Conservation (phyloP, 92 coral and sea anemone genomes). For the Ricordea florida region DNA sequence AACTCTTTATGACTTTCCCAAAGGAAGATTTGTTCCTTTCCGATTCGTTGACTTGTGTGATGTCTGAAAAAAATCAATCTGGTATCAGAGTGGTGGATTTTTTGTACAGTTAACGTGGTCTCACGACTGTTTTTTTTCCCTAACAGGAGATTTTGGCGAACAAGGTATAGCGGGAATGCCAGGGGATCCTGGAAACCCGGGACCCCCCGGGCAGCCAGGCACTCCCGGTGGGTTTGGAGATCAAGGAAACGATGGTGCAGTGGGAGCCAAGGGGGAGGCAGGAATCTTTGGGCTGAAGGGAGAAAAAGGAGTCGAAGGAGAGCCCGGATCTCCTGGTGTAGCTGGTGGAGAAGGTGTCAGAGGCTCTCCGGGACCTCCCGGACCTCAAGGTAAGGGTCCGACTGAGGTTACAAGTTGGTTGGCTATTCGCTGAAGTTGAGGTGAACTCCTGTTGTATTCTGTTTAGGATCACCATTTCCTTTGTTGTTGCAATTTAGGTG, state of each 20-base stretch:
- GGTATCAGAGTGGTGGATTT: too few species aligned
- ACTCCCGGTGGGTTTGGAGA: conserved; percentile 12
- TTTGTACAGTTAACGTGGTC: too few species aligned
- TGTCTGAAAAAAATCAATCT: too few species aligned
- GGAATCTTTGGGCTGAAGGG: conserved; percentile 50
- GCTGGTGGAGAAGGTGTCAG: conserved; percentile 23
- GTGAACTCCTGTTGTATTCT: not conserved
- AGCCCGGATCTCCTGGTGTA: conserved; percentile 39
- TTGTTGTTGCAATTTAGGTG: not conserved
- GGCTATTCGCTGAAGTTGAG: too few species aligned
- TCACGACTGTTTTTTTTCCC: not conserved
- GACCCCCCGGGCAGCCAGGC: conserved; percentile 31
- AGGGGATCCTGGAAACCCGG: not conserved
- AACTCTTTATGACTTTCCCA: too few species aligned
- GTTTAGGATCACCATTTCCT: not conserved
- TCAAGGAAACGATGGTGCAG: conserved; percentile 38
- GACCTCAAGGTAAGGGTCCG: conserved; percentile 17
- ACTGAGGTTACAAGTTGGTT: too few species aligned
- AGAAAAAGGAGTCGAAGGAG: conserved; percentile 16
- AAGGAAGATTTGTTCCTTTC: too few species aligned
- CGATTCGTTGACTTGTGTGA: too few species aligned
- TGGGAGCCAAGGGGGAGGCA: conserved; percentile 30
- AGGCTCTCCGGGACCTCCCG: not conserved
- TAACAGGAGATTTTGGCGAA: not conserved
- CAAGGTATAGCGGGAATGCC: not conserved